Evolutionary conservation across 2,797 vertebrate genomes (phyloP), one percentile per base, ranked within the genome.

Genomic region (Triplophysa bombifrons): DNA sequence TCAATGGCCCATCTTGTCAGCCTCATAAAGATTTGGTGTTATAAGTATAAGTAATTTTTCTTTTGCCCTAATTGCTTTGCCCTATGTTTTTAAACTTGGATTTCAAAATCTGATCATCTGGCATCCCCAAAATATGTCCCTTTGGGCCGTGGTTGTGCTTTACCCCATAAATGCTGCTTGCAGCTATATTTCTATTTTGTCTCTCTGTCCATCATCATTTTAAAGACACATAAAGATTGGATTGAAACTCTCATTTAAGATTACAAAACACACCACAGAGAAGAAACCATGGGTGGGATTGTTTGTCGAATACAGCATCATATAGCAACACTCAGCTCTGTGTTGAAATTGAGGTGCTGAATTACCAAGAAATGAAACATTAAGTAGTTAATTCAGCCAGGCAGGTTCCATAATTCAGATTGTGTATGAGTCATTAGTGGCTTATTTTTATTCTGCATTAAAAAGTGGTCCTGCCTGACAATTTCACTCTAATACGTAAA

Each of bases 191-290:
- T 58, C 60, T 73, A 20, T 44, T 85, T 68, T 78, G 82, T 65
- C 60, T 70, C 25, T 84, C 68, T 80, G 72, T 80, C 82, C 65
- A 53, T 82, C 58, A 75, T 61, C 76, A 64, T 68, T 71, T 75
- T 63, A 34, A 83, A 89, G 76, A 20, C 60, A 30, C 30, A 53
- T 82, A 3, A 22, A 69, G 4, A 25, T 80, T 80, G 56, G 38
- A 74, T 61, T 63, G 46, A 76, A 78, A 53, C 20, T 65, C 19
- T 38, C 61, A 44, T 19, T 50, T 61, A 50, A 38, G 48, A 16
- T 8, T n/a, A 56, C 27, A 77, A 72, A 80, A 83, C 74, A 41
- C 34, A 20, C 46, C 41, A 69, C 14, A 46, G 22, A 63, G 69
- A 34, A 53, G 50, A 79, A 80, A 79, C 27, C 72, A 71, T 12